Percentiles rank a stretch among this genome's conserved stretches.
phyloP scores from a whole-genome alignment of 2,113 vertebrate genomes.

The Elaphurus davidianus region DNA sequence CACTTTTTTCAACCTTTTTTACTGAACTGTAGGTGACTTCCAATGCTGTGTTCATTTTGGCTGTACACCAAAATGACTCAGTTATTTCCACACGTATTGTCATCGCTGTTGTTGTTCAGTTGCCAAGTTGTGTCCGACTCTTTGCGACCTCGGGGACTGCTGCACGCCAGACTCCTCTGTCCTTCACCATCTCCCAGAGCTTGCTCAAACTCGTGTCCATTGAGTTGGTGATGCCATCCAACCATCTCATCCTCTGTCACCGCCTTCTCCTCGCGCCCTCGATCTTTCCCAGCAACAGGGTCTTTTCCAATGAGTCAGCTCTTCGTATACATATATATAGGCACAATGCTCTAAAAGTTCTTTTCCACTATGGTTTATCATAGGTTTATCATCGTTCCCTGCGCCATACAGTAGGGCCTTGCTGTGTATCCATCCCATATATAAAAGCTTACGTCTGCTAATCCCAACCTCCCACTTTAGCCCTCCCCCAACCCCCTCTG shows the following conservation, averaged over 20 bases:
- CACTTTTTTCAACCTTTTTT: rapidly evolving
- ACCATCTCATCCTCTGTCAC: not conserved
- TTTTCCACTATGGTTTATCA: not conserved
- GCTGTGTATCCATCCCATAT: not conserved
- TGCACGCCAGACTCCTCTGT: not conserved
- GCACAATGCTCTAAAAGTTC: not conserved
- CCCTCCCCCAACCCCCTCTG: not conserved
- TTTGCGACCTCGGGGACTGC: rapidly evolving
- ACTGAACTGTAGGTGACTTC: too few relatives aligned
- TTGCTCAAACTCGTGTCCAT: not conserved
- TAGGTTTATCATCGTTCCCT: not conserved
- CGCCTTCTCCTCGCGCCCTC: not conserved
- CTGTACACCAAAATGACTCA: not conserved
- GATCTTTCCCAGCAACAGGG: not conserved
- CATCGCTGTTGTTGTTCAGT: not conserved
- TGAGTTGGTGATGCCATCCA: not conserved
- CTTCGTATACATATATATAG: not conserved
- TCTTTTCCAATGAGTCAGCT: not conserved
- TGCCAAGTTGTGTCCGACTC: not conserved
- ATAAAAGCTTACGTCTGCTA: not conserved
- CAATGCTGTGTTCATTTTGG: too few relatives aligned
- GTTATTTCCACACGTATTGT: rapidly evolving
- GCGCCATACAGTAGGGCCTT: not conserved
- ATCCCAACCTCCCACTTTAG: not conserved
- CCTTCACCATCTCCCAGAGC: not conserved